Evolutionary conservation across 1,140 invertebrate genomes (phyloP), one percentile per base, ranked within the genome.

Genomic region (Streblospio benedicti): DNA sequence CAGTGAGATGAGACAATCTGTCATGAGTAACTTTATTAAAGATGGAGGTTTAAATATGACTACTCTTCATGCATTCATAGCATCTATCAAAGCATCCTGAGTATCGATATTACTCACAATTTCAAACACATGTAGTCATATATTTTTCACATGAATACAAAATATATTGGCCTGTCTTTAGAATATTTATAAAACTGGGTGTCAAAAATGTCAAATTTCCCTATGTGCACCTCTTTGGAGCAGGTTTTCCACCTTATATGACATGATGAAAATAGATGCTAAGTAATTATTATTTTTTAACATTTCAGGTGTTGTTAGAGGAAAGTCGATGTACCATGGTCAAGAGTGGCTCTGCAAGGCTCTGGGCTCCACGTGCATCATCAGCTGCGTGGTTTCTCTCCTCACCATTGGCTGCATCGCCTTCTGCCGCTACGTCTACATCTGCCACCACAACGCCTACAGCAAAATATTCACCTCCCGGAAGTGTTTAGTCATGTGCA

Each of bases 351-450:
- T 66, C 14, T 66, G 65, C 47, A 31, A 60, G 20, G 45, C 57
- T 20, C 23, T 66, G 27, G 65, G 30, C 33, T 41, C 35, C 18
- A 35, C 55, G 2, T 66, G 65, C 30, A 32, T 66, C 20, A 60
- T 57, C n/a, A 41, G 54, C 16, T 65, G 64, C 32, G 44, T 47
- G 20, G 51, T 44, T n/a, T 65, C 64, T 14, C 14, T 65, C 14
- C 41, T 64, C 18, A 64, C 51, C 23, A 62, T 65, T 41, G 50
- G 56, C 41, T 51, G 51, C 33, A 64, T 65, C 31, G 56, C 52
- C 20, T 16, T 65, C 16, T 59, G 64, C 44, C 45, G 63, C 31
- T 65, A 53, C 50, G 30, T 59, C 35, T 45, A 61, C 60, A 51
- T 64, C 25, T 63, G 55, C 44, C 57, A 65, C 25, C 20, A 59